Evolutionary conservation across 2,888 invertebrate species (phyloP).

Genomic region (Cenopis cana): DNA sequence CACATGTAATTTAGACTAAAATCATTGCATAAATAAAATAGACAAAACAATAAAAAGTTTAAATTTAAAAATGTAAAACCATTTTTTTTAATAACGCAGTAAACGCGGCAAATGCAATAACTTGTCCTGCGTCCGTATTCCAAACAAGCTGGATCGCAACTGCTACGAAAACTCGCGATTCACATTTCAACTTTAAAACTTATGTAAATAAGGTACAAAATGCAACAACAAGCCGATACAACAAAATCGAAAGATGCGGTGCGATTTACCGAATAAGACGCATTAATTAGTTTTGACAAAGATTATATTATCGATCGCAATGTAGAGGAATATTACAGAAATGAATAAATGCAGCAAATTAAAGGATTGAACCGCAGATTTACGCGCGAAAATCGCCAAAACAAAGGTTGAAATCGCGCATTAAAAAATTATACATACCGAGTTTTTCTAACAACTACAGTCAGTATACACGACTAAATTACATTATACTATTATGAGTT

Average conservation of each 20-base stretch:
- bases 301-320: conserved; percentile 49
- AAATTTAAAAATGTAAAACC: conserved; percentile 3
- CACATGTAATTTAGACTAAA: not conserved
- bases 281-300: conserved; percentile 61
- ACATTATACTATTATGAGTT: conserved; percentile 17
- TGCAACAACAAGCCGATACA: conserved; percentile 52
- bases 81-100: conserved; percentile 18
- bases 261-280: conserved; percentile 69
- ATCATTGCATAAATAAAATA: not conserved
- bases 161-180: conserved; percentile 40
- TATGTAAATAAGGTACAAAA: conserved; percentile 55
- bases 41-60: not conserved
- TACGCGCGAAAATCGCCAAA: conserved; percentile 62
- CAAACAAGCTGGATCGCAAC: conserved; percentile 52
- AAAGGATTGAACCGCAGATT: conserved; percentile 53
- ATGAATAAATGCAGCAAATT: conserved; percentile 49
- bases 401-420: conserved; percentile 13
- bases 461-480: not conserved
- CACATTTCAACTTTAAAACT: conserved; percentile 58
- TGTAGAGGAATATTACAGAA: conserved; percentile 32
- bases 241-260: conserved; percentile 55
- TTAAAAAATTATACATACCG: conserved; percentile 33
- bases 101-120: conserved; percentile 58
- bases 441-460: conserved; percentile 18
- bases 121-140: conserved; percentile 70